Base-by-base conservation (phyloP, 1,140 invertebrate species). In the Tyrophagus putrescentiae region DNA sequence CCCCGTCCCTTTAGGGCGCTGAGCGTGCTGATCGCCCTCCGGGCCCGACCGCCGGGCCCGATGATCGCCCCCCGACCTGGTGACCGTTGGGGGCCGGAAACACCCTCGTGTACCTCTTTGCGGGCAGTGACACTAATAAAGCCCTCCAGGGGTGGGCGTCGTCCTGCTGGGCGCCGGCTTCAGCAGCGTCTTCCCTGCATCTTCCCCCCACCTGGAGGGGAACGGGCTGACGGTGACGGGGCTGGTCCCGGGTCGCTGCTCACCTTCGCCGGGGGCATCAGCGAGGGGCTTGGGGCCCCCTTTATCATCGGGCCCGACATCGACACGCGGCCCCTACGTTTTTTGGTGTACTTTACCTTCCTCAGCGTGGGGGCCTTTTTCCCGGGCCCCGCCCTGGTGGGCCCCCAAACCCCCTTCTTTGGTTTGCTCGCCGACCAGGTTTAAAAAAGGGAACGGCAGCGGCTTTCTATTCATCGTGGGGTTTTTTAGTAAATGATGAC, bases 331-430 rank as follows among this genome's bases (percentile, higher is more conserved):
- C 57, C 61, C 7, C n/a, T n/a, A n/a, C 36, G 32, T 27, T 21
- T 62, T 16, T 62, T 62, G 41, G 29, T 62, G 11, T 39, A 61
- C 36, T 52, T 61, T 39, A 62, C 39, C 27, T 36, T 62, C 32
- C 11, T 61, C 11, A 59, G 53, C 34, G 25, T 36, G n/a, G n/a
- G n/a, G n/a, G n/a, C n/a, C n/a, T n/a, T n/a, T n/a, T n/a, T n/a
- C n/a, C n/a, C n/a, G n/a, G n/a, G n/a, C n/a, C n/a, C n/a, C n/a
- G n/a, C n/a, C n/a, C n/a, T n/a, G n/a, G n/a, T n/a, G n/a, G n/a
- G n/a, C n/a, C n/a, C n/a, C n/a, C n/a, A n/a, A n/a, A n/a, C n/a
- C n/a, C n/a, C n/a, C n/a, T n/a, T n/a, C n/a, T n/a, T n/a, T n/a
- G n/a, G n/a, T n/a, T n/a, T n/a, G n/a, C n/a, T n/a, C n/a, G n/a